Base-by-base conservation (phyloP, 2,888 invertebrate genomes). In the Mesorhabditis belari region DNA sequence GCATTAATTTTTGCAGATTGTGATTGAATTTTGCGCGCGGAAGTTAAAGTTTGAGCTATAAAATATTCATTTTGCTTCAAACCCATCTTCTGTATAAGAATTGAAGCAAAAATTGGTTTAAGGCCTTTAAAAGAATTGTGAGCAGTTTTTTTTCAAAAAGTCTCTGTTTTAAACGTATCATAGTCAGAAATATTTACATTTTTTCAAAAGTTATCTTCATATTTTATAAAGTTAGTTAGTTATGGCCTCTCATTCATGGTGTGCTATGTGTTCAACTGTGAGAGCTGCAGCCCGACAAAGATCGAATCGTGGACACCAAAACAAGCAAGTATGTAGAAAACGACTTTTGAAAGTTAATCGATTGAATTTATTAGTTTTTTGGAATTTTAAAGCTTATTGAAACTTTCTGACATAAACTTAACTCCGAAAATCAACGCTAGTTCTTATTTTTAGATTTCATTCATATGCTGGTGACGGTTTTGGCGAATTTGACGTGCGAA, bases 161-260 rank as follows among this genome's bases (percentile, higher is more conserved):
- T n/a, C n/a, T n/a, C n/a, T n/a, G n/a, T 25, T 23, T 17, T 44
- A 21, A 5, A 60, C 24, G 23, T 44, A 49, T 6, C 24, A 5
- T 26, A 27, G 24, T 44, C 17, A 19, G 21, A 3, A 25, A 55
- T 19, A 27, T 5, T 12, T 6, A n/a, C 29, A n/a, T 52, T 6
- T 25, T 21, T n/a, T 23, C 49, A 23, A 6, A 17, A 12, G 28
- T 51, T 57, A 5, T 29, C 21, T 29, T 57, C 29, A 6, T 19
- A 1, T 9, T 28, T n/a, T 49, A 17, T 49, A 19, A 57, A 21
- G 21, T 57, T 25, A 26, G 69, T 60, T 44, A 77, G 71, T 52
- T 73, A 74, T 54, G 80, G 78, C 1, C 65, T 80, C 23, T 70
- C 77, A 3, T 80, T 79, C 63, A 80, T 80, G 80, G 75, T 79